phyloP scores from a whole-genome alignment of 1,140 invertebrate species.

The Drosophila littoralis region DNA sequence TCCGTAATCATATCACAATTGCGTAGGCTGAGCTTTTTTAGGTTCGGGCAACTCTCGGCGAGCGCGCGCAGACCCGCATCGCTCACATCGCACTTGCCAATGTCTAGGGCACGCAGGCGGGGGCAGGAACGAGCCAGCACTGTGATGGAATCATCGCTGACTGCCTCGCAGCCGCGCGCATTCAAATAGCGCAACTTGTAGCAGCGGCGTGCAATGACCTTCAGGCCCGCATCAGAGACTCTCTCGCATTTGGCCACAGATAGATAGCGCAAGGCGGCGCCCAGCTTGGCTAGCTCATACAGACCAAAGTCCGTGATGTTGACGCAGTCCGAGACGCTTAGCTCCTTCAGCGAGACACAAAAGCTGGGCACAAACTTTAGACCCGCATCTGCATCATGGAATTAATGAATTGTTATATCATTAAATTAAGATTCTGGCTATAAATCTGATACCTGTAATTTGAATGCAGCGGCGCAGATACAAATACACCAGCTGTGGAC shows the following conservation, averaged over 20 bases:
- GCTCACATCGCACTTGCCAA: slow-evolving; percentile 96
- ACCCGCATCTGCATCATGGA: slow-evolving; percentile 86
- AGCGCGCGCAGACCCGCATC: slow-evolving; percentile 93
- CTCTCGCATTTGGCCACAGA: slow-evolving; percentile 96
- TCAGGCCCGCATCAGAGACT: slow-evolving; percentile 92
- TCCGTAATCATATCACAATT: slow-evolving; percentile 96
- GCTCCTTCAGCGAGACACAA: slow-evolving; percentile 91
- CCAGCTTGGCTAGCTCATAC: slow-evolving; percentile 94
- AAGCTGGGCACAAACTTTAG: slow-evolving; percentile 93
- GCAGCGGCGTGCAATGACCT: slow-evolving; percentile 94
- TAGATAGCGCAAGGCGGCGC: slow-evolving; percentile 92
- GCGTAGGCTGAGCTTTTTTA: slow-evolving; percentile 94
- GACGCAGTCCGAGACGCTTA: slow-evolving; percentile 95
- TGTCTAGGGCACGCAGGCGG: slow-evolving; percentile 92
- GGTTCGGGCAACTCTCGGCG: slow-evolving; percentile 94
- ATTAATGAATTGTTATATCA: background rate
- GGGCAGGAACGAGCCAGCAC: slow-evolving; percentile 93
- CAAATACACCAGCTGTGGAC: slow-evolving; percentile 94
- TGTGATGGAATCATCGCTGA: slow-evolving; percentile 94
- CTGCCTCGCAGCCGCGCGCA: slow-evolving; percentile 94
- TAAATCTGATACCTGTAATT: slow-evolving; percentile 88
- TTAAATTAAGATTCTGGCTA: background rate
- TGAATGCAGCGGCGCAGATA: slow-evolving; percentile 94
- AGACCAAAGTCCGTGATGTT: slow-evolving; percentile 96
- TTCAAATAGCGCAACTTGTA: slow-evolving; percentile 96